Evolutionary conservation across 2,888 invertebrate genomes (phyloP).

Genomic region (Megaustenia siamemsis): DNA sequence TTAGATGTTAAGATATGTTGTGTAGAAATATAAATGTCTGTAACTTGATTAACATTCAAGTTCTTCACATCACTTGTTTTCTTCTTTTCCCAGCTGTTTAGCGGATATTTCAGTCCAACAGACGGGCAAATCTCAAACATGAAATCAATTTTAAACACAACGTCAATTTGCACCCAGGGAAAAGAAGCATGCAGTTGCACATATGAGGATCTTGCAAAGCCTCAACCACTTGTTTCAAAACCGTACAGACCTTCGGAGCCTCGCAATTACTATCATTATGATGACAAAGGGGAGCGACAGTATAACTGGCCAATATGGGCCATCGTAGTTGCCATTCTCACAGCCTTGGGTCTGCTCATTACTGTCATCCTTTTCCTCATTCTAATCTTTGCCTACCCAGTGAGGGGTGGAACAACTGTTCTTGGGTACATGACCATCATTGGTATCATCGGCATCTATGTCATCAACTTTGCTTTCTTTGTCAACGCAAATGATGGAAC

Average conservation of each 20-base stretch:
- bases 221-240: conserved; percentile 27
- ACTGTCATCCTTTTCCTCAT: conserved; percentile 78
- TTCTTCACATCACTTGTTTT: neutral
- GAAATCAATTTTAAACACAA: neutral
- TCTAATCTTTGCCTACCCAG: conserved; percentile 78
- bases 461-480: conserved; percentile 81
- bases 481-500: conserved; percentile 77
- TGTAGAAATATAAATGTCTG: too few species aligned
- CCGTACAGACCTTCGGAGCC: conserved; percentile 59
- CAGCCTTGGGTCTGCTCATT: conserved; percentile 78
- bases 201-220: neutral
- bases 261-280: conserved; percentile 70
- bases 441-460: conserved; percentile 80
- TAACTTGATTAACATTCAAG: too few species aligned
- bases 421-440: conserved; percentile 80
- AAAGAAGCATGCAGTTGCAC: conserved; percentile 66
- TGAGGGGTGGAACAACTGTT: conserved; percentile 78
- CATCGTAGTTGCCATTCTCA: conserved; percentile 72
- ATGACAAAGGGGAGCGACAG: conserved; percentile 59
- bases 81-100: neutral
- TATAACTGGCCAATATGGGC: conserved; percentile 77
- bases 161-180: conserved; percentile 33
- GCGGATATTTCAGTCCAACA: neutral
- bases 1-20: too few species aligned
- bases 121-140: neutral